Evolutionary conservation across 2,797 vertebrate species (phyloP).

Genomic region (Sylvia borin): DNA sequence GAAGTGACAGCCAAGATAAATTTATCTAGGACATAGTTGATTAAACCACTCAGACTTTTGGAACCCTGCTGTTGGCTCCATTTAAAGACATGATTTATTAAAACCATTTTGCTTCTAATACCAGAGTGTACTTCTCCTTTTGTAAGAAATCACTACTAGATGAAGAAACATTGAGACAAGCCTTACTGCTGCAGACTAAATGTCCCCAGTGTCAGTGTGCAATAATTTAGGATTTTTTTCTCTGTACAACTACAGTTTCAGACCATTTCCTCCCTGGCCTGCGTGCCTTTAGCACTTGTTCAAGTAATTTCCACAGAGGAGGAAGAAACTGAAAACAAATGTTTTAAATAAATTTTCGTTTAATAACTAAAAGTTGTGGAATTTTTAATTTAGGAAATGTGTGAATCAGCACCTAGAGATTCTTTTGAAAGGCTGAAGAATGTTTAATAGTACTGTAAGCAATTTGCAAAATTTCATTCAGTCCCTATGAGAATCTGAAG

Average conservation of each 20-base stretch:
- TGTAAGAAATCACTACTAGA: neutral
- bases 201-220: neutral
- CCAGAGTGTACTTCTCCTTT: neutral
- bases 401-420: neutral
- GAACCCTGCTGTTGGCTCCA: neutral
- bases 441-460: neutral
- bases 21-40: neutral
- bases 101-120: neutral
- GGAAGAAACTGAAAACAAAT: neutral
- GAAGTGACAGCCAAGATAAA: neutral
- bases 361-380: neutral
- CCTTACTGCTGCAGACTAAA: neutral
- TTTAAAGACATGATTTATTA: slow-evolving; percentile 22
- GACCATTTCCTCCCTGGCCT: neutral
- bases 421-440: neutral
- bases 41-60: neutral
- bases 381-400: neutral
- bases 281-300: neutral
- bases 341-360: neutral
- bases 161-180: neutral
- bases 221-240: neutral
- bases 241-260: neutral
- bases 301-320: neutral
- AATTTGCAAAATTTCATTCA: neutral
- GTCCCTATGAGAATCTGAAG: neutral